phyloP scores from a whole-genome alignment of 1,140 invertebrate species.

The Drosophila bipectinata region DNA sequence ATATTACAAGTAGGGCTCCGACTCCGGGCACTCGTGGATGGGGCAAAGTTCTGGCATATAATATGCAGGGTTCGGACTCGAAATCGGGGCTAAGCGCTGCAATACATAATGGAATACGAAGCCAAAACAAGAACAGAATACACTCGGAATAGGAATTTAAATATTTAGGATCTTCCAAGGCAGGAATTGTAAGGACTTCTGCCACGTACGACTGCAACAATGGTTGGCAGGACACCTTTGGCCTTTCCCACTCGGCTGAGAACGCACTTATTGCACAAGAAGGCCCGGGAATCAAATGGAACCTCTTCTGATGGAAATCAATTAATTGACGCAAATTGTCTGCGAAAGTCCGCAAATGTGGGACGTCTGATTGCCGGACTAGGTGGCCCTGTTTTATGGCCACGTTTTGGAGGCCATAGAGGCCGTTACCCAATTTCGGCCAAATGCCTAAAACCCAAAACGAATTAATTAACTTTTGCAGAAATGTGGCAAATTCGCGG shows the following conservation, averaged over 20 bases:
- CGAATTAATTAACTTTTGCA: conserved; percentile 71
- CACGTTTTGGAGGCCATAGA: conserved; percentile 53
- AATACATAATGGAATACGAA: conserved; percentile 20
- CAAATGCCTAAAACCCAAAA: conserved; percentile 16
- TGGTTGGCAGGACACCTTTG: conserved; percentile 20
- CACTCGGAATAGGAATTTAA: neutral
- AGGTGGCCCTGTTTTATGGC: conserved; percentile 28
- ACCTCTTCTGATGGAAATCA: conserved; percentile 58
- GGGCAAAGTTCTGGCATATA: conserved; percentile 35
- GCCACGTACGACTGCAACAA: too few species aligned
- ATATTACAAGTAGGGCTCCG: neutral
- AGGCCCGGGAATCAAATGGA: conserved; percentile 21
- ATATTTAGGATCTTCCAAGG: neutral
- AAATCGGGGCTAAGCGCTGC: conserved; percentile 16
- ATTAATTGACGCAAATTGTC: conserved; percentile 79
- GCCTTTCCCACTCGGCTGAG: conserved; percentile 6
- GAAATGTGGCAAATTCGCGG: conserved; percentile 44
- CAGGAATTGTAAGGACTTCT: too few species aligned
- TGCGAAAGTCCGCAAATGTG: conserved; percentile 71
- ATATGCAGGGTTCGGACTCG: conserved; percentile 25
- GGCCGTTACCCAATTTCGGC: conserved; percentile 31
- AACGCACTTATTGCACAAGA: conserved; percentile 60
- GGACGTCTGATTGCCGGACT: neutral
- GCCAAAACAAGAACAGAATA: neutral
- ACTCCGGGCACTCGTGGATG: conserved; percentile 16